Conservation (phyloP, 2,113 vertebrate genomes). For the Platysteira castanea region DNA sequence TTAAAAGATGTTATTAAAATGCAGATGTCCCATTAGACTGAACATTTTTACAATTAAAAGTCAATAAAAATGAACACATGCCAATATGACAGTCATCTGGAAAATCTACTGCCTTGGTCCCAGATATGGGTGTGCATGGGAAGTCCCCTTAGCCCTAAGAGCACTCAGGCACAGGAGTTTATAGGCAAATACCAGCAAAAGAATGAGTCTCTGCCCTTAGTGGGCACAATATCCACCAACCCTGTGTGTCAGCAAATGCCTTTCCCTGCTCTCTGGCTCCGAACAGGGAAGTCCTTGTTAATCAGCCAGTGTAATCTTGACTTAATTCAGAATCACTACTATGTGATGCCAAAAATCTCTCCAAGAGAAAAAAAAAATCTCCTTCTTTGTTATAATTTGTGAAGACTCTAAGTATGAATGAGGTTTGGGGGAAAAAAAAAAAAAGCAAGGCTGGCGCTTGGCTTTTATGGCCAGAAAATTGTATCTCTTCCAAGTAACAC, state of each 20-base stretch:
- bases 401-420: background rate
- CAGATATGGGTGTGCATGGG: rapidly evolving
- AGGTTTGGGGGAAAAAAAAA: background rate
- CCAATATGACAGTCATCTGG: background rate
- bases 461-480: background rate
- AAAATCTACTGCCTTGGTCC: background rate
- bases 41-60: constrained; percentile 44
- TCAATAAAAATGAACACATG: constrained; percentile 19
- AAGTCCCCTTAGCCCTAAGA: background rate
- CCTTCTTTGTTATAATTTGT: background rate
- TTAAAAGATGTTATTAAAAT: constrained; percentile 50
- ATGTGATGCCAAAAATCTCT: background rate
- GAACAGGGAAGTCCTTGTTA: background rate
- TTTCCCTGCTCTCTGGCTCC: background rate
- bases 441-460: background rate
- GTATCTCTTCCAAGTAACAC: background rate
- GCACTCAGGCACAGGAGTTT: background rate
- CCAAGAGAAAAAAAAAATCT: background rate
- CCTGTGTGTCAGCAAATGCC: background rate
- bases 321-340: background rate
- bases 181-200: background rate
- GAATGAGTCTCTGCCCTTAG: background rate
- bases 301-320: background rate
- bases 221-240: background rate
- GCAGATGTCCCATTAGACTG: constrained; percentile 1